Conservation (phyloP, 2,113 vertebrate genomes). For the Hippocampus guttulatus region DNA sequence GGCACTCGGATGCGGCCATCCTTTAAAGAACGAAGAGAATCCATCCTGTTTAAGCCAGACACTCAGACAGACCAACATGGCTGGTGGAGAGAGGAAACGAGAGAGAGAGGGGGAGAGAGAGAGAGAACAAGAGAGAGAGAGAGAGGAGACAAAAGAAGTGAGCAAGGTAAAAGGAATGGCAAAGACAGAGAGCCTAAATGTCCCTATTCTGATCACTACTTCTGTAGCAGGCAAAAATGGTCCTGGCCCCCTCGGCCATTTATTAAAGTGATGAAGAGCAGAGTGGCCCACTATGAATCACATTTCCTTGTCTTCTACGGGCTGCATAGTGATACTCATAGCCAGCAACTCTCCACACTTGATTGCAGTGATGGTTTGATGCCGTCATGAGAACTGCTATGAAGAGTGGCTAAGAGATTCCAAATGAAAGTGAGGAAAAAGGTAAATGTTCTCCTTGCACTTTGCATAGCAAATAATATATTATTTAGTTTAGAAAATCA, state of each 20-base stretch:
- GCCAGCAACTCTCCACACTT: constrained; percentile 40
- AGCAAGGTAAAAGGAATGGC: constrained; percentile 43
- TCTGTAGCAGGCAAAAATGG: constrained; percentile 60
- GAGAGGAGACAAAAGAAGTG: constrained; percentile 46
- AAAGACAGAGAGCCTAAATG: constrained; percentile 57
- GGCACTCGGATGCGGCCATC: constrained; percentile 68
- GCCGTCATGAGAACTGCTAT: constrained; percentile 17
- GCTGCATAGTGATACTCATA: constrained; percentile 49
- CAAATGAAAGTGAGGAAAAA: constrained; percentile 23
- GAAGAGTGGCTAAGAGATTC: constrained; percentile 6
- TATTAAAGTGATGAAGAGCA: constrained; percentile 70
- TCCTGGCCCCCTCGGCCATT: constrained; percentile 55
- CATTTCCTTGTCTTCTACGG: constrained; percentile 42
- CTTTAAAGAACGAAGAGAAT: constrained; percentile 66
- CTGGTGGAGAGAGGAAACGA: constrained; percentile 15
- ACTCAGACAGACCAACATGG: constrained; percentile 52
- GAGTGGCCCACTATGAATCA: constrained; percentile 63
- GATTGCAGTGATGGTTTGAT: constrained; percentile 37
- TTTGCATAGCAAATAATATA: constrained; percentile 31
- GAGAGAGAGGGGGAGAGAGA: constrained; percentile 28
- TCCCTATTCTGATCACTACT: constrained; percentile 61
- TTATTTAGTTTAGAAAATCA: not conserved
- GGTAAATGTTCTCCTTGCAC: constrained; percentile 15
- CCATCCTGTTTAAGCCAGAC: constrained; percentile 68
- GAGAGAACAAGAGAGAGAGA: constrained; percentile 6